Base-by-base conservation (phyloP, 2,113 vertebrate genomes). In the Cygnus buccinator region DNA sequence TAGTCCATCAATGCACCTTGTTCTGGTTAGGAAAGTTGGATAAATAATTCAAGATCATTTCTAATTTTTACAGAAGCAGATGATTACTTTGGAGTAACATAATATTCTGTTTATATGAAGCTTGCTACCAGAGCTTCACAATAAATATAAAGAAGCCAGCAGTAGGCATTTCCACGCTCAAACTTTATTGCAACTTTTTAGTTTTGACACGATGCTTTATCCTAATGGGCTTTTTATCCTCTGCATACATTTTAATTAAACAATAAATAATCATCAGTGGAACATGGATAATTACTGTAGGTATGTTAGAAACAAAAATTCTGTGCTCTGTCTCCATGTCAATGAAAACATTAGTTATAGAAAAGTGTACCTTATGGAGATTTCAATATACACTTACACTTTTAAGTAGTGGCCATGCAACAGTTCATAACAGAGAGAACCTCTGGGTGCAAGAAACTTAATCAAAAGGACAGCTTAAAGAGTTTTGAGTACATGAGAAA, bases 251-350 rank as follows among this genome's bases (percentile, higher is more conserved):
- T 91, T 94, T 91, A 95, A 97, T 96, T 95, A 94, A 96, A 82
- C 39, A 76, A 94, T 94, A 94, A 96, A 97, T 93, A 93, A 82
- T 5, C 35, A 89, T 61, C 57, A 78, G 29, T 20, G 43, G 73
- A 93, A 90, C 35, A 83, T 50, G 35, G 46, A 82, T 84, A 96
- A 94, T 93, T 95, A 76, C 48, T 81, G 29, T 55, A 90, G 25
- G 29, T 86, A 88, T 1, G 2, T 57, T 90, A 84, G 89, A 92
- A 95, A 75, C 81, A 0, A 94, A 93, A 88, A 68, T 29, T 29
- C 52, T 9, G 33, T 81, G 33, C 35, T 80, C n/a, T 54, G 55
- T 67, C 65, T 78, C 29, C 33, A 82, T 68, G 26, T 79, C 91
- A 94, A 75, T 73, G 44, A 92, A 96, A 92, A 50, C 13, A 48